These are phyloP conservation scores for Heptranchias perlo DNA, from an alignment of 2,113 vertebrate species.

Conservation along the genomic window DNA sequence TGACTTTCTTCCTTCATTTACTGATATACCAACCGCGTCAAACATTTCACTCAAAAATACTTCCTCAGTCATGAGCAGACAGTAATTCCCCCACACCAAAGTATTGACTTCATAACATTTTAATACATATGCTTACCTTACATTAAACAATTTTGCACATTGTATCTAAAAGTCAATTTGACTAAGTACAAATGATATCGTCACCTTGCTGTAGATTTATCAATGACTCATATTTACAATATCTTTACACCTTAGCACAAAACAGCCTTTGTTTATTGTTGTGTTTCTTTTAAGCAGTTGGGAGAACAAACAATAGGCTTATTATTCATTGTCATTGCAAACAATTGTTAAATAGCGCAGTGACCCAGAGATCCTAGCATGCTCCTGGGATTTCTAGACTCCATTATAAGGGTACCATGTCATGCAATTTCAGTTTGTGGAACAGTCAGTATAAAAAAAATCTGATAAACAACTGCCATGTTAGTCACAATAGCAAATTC, in stretches of 20 bases:
- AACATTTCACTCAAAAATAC: background rate
- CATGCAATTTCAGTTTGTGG: background rate
- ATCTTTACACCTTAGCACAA: background rate
- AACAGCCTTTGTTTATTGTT: constrained; percentile 16
- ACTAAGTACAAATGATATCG: background rate
- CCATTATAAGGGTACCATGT: background rate
- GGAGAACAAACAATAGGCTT: constrained; percentile 24
- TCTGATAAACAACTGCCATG: background rate
- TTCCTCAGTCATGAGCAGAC: background rate
- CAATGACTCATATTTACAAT: background rate
- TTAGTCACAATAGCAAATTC: background rate
- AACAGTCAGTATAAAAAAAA: background rate
- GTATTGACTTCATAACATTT: background rate
- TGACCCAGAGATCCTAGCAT: background rate
- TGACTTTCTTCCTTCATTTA: background rate
- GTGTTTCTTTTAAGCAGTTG: background rate
- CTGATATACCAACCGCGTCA: background rate
- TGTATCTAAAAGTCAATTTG: background rate
- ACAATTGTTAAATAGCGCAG: background rate
- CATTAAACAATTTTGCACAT: background rate
- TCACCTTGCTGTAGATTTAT: background rate
- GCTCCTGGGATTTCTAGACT: background rate
- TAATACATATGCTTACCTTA: background rate
- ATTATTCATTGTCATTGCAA: constrained; percentile 1
- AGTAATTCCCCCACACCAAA: background rate